Base-by-base conservation (phyloP, 2,888 invertebrate genomes). In the Morinoia aosen region DNA sequence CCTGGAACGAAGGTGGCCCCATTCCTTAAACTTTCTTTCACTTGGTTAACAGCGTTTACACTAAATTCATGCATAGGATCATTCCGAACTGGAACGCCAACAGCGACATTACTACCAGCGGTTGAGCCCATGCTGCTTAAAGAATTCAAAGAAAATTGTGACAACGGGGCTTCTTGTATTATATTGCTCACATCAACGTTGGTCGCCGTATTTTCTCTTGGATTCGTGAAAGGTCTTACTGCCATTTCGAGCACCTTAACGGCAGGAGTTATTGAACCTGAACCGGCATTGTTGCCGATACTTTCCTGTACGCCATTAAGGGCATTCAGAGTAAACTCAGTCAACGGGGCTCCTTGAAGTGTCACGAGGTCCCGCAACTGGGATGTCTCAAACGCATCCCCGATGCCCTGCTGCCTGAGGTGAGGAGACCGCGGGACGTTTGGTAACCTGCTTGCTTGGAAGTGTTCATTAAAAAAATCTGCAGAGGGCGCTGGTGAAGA, bases 401-500 rank as follows among this genome's bases (percentile, higher is more conserved):
- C 76, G 76, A 76, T 76, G 25, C 40, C 39, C 39, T 48, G 90
- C 39, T 90, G 90, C 10, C 39, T 25, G 90, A 90, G 57, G 57
- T 93, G 93, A 39, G 93, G 93, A 39, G 93, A 57, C 39, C 16
- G 33, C 8, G 57, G 93, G 11, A 93, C 93, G 56, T 33, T 39
- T 57, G 57, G 57, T 33, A 93, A 48, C 7, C 57, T 57, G 57
- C n/a, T n/a, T 25, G 57, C 93, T 57, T 57, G 39, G 40, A 93
- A 93, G 14, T 57, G 56, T 48, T 33, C 93, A 57, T 93, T 93
- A 33, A 57, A 57, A 33, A 57, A 93, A 33, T 57, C 48, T 39
- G 93, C 93, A 57, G 93, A 39, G 5, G 93, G 93, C 39, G 93
- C 57, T n/a, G 93, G 93, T 25, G 93, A 93, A 56, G 93, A 93